Conservation (phyloP, 2,888 invertebrate genomes). For the Brachyptera putata region DNA sequence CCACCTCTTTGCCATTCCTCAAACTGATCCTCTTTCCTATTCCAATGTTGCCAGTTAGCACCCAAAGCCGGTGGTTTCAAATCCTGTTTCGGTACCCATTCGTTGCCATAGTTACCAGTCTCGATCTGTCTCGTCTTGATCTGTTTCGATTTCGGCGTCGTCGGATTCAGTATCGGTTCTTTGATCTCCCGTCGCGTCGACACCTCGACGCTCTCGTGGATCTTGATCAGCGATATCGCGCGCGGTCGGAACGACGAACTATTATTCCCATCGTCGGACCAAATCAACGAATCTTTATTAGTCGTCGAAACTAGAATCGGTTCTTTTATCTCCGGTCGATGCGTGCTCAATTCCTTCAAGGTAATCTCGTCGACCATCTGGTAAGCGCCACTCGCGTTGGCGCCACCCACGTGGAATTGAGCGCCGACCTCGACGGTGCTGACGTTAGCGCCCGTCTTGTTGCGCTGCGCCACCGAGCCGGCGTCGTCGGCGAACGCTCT, state of each 20-base stretch:
- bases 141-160: constrained; percentile 22
- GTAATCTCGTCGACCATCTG: background rate
- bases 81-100: constrained; percentile 41
- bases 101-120: no score
- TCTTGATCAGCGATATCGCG: background rate
- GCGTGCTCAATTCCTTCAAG: no score
- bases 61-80: constrained; percentile 38
- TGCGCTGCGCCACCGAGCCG: constrained; percentile 32
- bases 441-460: constrained; percentile 35
- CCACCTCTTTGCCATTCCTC: no score
- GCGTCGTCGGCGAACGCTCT: constrained; percentile 32
- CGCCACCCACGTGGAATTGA: background rate
- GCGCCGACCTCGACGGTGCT: background rate
- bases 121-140: no score
- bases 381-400: background rate
- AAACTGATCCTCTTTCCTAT: constrained; percentile 25
- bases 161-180: constrained; percentile 66
- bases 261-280: constrained; percentile 3
- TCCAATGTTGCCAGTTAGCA: constrained; percentile 38
- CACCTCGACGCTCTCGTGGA: constrained; percentile 28
- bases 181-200: constrained; percentile 56
- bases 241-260: constrained; percentile 3
- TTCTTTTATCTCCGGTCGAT: constrained; percentile 29
- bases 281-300: background rate
- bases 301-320: constrained; percentile 13